Evolutionary conservation across 2,113 vertebrate species (phyloP).

Genomic region (Cromileptes altivelis): DNA sequence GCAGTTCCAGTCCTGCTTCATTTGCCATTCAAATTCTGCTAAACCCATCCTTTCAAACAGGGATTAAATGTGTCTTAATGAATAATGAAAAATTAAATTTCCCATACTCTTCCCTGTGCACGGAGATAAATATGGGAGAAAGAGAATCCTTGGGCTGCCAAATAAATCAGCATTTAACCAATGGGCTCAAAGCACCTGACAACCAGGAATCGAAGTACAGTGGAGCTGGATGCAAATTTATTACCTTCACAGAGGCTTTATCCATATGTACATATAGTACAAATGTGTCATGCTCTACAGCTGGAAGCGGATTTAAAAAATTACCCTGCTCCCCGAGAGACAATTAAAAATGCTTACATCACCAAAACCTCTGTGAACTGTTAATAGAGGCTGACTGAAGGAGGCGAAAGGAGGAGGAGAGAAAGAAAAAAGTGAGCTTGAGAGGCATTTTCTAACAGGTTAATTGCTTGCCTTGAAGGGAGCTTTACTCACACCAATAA

Average conservation of each 20-base stretch:
- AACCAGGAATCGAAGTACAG: conserved; percentile 31
- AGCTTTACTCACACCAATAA: conserved; percentile 55
- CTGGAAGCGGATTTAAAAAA: conserved; percentile 21
- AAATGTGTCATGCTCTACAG: conserved; percentile 17
- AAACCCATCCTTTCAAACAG: conserved; percentile 46
- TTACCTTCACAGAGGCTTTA: conserved; percentile 22
- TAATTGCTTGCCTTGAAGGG: conserved; percentile 67
- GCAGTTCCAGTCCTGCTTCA: conserved; percentile 52
- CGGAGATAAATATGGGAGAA: conserved; percentile 50
- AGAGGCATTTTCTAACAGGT: conserved; percentile 47
- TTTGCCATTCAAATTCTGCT: conserved; percentile 56
- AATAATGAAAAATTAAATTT: conserved; percentile 54
- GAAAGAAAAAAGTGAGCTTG: conserved; percentile 28
- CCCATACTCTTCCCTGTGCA: conserved; percentile 36
- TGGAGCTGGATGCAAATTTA: conserved; percentile 12
- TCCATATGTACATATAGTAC: conserved; percentile 14
- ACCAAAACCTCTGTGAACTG: conserved; percentile 42
- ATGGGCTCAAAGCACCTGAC: conserved; percentile 38
- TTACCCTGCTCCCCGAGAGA: conserved; percentile 24
- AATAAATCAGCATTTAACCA: conserved; percentile 60
- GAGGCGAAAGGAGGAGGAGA: conserved; percentile 32
- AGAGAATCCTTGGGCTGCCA: conserved; percentile 28
- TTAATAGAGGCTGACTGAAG: conserved; percentile 37
- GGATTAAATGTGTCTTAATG: conserved; percentile 58
- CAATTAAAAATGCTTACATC: conserved; percentile 56